phyloP scores from a whole-genome alignment of 1,140 invertebrate species.

The Harlomillsia oculata region DNA sequence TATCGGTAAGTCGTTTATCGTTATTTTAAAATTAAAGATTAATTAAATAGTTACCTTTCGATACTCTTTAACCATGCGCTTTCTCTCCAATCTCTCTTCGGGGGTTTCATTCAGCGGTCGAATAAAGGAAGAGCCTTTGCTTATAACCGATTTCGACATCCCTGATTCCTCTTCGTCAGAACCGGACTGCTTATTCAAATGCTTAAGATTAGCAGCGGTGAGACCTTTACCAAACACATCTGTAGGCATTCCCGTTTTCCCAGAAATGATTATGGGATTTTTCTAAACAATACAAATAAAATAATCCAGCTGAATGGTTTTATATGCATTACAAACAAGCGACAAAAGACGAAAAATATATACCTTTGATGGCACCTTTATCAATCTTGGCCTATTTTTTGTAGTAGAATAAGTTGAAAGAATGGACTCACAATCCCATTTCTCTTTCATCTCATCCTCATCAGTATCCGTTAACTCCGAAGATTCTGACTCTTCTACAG shows the following conservation, averaged over 20 bases:
- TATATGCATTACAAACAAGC: conserved; percentile 7
- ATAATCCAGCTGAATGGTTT: conserved; percentile 1
- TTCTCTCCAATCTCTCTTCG: conserved; percentile 70
- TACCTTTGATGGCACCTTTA: conserved; percentile 61
- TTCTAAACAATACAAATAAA: conserved; percentile 19
- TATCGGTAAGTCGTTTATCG: neutral
- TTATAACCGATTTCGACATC: conserved; percentile 49
- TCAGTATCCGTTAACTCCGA: conserved; percentile 47
- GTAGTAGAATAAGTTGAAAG: conserved; percentile 78
- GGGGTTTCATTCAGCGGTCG: conserved; percentile 70
- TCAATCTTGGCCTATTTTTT: conserved; percentile 83
- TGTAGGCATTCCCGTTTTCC: conserved; percentile 61
- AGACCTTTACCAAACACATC: conserved; percentile 49
- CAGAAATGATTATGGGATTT: conserved; percentile 50
- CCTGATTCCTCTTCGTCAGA: conserved; percentile 39
- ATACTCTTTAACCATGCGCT: conserved; percentile 71
- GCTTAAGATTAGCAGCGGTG: conserved; percentile 56
- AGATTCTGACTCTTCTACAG: conserved; percentile 50
- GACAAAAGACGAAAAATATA: conserved; percentile 21
- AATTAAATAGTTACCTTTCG: conserved; percentile 47
- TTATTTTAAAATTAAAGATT: neutral
- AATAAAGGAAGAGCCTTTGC: conserved; percentile 56
- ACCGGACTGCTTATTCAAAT: conserved; percentile 56
- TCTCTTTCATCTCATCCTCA: conserved; percentile 54
- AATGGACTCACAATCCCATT: conserved; percentile 91